Base-by-base conservation (phyloP, 64 coral and sea anemone genomes). In the Montipora sp. region DNA sequence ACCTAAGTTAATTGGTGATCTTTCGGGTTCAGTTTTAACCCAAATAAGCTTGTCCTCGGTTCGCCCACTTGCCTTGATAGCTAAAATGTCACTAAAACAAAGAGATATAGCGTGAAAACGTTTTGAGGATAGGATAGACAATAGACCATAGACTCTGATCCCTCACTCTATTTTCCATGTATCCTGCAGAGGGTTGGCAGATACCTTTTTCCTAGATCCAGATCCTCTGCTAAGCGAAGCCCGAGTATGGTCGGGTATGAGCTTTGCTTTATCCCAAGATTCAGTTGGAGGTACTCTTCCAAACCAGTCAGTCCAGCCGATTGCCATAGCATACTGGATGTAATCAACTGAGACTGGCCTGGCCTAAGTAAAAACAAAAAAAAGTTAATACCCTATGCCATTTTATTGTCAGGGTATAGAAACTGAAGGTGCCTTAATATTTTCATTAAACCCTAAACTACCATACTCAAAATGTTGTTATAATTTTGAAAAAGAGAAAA, bases 161-260 rank as follows among this genome's bases (percentile, higher is more conserved):
- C 13, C 8, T 14, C 9, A 63, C 0, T 7, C 14, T 16, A 63
- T 63, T 63, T 7, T 12, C 3, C 60, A 63, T 14, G 14, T 23
- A 71, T 23, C 18, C 21, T 15, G 3, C 5, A 71, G 20, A 15
- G 68, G 18, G 14, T 13, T 15, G 7, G 45, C 15, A 18, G 80
- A 77, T 45, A 92, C 90, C 90, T 84, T 59, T 72, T 83, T 67
- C 81, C 90, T 13, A 92, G 90, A 7, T 85, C 24, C 15, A 92
- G 12, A 20, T 92, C 90, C 15, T 92, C 90, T 3, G 81, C 90
- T 8, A 92, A 57, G 49, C 78, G 84, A 15, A 92, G 27, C 51
- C 90, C 90, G 6, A 92, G 55, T 2, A 92, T 81, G 46, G 90
- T 86, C n/a, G 90, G 90, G 46, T 84, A 77, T 16, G 77, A 19